A percentile compares a stretch with the other conserved stretches of the same genome.
Evolutionary conservation across 2,797 vertebrate genomes (phyloP).

Genomic region (Protosalanx chinensis): DNA sequence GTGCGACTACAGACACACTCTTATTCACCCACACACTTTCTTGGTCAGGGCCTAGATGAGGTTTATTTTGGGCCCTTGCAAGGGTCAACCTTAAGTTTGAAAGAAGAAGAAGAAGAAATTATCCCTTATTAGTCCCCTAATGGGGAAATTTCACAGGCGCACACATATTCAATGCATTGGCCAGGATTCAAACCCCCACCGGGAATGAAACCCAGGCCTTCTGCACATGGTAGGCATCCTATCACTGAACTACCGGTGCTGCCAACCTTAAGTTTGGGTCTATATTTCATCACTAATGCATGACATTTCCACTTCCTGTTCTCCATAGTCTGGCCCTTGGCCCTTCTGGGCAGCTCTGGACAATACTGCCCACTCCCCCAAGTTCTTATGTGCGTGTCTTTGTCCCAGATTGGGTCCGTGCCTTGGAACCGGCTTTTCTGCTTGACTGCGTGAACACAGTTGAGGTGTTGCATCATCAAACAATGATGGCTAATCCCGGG

Average conservation of each 20-base stretch:
- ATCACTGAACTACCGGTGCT: too few species aligned
- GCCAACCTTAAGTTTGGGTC: conserved; percentile 31
- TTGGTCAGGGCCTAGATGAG: conserved; percentile 31
- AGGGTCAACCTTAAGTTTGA: conserved; percentile 32
- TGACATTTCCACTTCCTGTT: conserved; percentile 63
- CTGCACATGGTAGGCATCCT: too few species aligned
- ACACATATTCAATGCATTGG: too few species aligned
- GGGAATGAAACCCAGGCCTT: too few species aligned
- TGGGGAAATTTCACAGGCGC: too few species aligned
- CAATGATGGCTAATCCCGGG: conserved; percentile 54
- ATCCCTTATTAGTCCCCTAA: too few species aligned
- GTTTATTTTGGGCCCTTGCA: conserved; percentile 52
- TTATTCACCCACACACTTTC: conserved; percentile 25
- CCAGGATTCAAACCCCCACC: too few species aligned
- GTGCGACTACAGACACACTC: not conserved
- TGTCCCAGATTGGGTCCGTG: conserved; percentile 47
- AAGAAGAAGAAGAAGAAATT: too few species aligned
- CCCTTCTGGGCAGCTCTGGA: conserved; percentile 25
- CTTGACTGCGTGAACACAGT: conserved; percentile 61
- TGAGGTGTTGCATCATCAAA: conserved; percentile 63
- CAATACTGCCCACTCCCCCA: conserved; percentile 32
- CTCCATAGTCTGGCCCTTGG: conserved; percentile 42
- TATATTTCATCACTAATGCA: conserved; percentile 62
- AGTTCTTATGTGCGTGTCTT: conserved; percentile 62
- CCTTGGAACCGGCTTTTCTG: conserved; percentile 56